Percentiles rank a stretch among this genome's conserved stretches.
Evolutionary conservation across 2,113 vertebrate genomes (phyloP).

Genomic region (Hipposideros armiger): DNA sequence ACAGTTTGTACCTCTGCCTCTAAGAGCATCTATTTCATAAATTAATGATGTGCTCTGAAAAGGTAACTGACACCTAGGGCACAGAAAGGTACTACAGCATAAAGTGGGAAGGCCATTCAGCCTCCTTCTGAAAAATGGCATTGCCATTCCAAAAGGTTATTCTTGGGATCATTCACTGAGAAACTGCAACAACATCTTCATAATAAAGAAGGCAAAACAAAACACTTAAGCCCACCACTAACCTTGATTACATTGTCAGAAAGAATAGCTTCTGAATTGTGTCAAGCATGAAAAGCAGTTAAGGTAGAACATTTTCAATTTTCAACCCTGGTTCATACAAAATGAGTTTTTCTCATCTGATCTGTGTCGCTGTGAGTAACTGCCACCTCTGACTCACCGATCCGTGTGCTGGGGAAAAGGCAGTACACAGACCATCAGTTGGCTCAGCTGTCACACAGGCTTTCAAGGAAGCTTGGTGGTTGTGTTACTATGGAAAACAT

Average conservation of each 20-base stretch:
- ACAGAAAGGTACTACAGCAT: neutral
- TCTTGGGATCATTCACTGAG: neutral
- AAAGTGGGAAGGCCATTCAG: neutral
- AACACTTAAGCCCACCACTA: conserved; percentile 45
- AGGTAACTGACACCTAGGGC: neutral
- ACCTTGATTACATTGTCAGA: conserved; percentile 69
- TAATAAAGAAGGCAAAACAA: conserved; percentile 61
- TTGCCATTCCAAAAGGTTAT: conserved; percentile 25
- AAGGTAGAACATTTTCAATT: conserved; percentile 74
- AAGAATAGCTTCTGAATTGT: conserved; percentile 58
- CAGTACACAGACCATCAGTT: neutral
- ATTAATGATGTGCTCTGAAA: conserved; percentile 57
- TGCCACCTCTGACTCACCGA: neutral
- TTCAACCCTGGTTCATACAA: conserved; percentile 46
- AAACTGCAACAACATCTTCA: conserved; percentile 50
- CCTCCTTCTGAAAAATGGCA: conserved; percentile 24
- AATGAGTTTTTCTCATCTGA: conserved; percentile 65
- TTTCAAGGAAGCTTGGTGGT: neutral
- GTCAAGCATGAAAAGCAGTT: conserved; percentile 67
- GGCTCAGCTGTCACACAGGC: neutral
- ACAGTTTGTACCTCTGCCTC: neutral
- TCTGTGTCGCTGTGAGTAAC: neutral
- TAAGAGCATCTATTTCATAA: neutral
- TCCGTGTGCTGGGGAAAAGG: neutral
- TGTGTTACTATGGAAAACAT: neutral